phyloP scores from a whole-genome alignment of 2,113 vertebrate species.

The Sula dactylatra region DNA sequence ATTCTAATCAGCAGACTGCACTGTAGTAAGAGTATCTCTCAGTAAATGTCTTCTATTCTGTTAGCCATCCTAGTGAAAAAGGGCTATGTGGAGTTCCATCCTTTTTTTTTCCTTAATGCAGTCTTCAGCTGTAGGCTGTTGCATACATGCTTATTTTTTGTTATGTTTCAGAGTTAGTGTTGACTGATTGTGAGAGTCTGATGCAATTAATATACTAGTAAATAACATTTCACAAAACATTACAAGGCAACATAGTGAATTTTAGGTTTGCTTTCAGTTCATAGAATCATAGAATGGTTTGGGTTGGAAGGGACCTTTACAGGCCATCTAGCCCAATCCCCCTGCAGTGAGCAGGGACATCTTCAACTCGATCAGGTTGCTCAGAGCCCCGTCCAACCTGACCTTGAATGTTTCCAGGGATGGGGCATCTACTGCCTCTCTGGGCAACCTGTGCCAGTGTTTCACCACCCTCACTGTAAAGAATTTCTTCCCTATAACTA shows the following conservation, averaged over 20 bases:
- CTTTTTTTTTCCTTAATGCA: background rate
- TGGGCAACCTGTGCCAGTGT: too few relatives aligned
- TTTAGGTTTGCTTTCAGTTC: background rate
- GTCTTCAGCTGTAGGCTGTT: background rate
- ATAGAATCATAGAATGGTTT: too few relatives aligned
- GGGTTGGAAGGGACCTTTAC: too few relatives aligned
- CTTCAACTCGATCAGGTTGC: too few relatives aligned
- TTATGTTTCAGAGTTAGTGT: background rate
- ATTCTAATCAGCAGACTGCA: background rate
- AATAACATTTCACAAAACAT: background rate
- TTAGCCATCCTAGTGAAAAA: background rate
- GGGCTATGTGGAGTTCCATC: background rate
- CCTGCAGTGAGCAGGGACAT: too few relatives aligned
- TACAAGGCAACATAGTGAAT: background rate
- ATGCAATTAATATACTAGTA: background rate
- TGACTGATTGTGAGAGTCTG: background rate
- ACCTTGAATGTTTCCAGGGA: too few relatives aligned
- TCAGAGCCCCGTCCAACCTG: too few relatives aligned
- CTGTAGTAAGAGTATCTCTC: background rate
- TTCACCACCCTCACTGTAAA: too few relatives aligned
- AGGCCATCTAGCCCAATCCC: too few relatives aligned
- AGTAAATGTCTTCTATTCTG: background rate
- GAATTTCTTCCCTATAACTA: too few relatives aligned
- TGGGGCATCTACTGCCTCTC: too few relatives aligned
- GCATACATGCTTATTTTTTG: background rate